Evolutionary conservation across 2,113 vertebrate genomes (phyloP), one percentile per base, ranked within the genome.

Genomic region (Aegotheles bennettii): DNA sequence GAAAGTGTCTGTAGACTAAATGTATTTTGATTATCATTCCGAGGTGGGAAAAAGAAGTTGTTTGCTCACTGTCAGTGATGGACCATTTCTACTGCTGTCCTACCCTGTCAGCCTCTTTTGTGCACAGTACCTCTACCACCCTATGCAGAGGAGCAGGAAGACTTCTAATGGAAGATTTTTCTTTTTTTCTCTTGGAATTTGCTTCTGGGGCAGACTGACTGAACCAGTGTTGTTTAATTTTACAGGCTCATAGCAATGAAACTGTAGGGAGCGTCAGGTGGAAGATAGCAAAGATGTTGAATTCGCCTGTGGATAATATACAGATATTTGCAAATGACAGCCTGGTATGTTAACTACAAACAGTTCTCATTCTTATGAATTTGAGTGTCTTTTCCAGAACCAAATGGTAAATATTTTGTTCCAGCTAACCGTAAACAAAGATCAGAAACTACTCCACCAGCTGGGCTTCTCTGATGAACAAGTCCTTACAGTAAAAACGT

Each of bases 301-400:
- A 98, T 97, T 99, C 98, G 42, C 99, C 99, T 7, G 98, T 99
- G 97, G 99, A 99, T 96, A 99, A 99, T 67, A 99, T 99, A 91
- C 99, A 99, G 97, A 99, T 99, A 97, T 99, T 99, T 97, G 99
- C 99, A 82, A 99, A 99, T 87, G 99, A 99, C 57, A 99, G 98
- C 81, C 98, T 99, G 99, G 99, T 99, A 95, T 95, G 99, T 98
- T 83, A 71, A 53, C 87, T 81, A 31, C 28, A 75, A 69, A 64
- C 16, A 68, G 28, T 65, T 87, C 47, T 68, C 11, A 8, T 74
- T 80, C 53, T 57, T 40, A 13, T 82, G 25, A 83, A 73, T 69
- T 24, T 35, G 17, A 56, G 53, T 69, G 35, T 87, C 45, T 83
- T 15, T 68, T 64, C 70, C 56, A 74, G 28, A 75, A 15, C 65